Base-by-base conservation (phyloP, 2,113 vertebrate species). In the Cryptomyrus ogoouensis region DNA sequence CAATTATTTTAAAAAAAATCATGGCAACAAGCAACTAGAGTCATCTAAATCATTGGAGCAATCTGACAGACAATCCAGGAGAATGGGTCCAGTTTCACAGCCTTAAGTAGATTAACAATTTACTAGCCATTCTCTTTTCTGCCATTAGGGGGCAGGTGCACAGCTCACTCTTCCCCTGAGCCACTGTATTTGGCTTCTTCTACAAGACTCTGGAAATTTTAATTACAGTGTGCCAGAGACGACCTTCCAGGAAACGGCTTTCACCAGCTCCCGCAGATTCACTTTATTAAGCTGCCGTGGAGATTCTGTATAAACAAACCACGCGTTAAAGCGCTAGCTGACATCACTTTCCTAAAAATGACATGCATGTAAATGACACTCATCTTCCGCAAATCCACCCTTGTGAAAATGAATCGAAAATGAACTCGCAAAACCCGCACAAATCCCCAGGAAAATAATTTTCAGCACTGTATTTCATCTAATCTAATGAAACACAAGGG, bases 91-190 rank as follows among this genome's bases (percentile, higher is more conserved):
- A 86, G 44, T 39, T 87, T 87, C 85, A 35, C 47, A 52, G 84
- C 46, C 49, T 15, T 56, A n/a, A 27, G 31, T 5, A 15, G 50
- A 87, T 87, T 17, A 56, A 56, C 50, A 87, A 50, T 87, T 53
- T 52, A 87, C 47, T 39, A 56, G 3, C 85, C 24, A 35, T 87
- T 87, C 50, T 35, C 31, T 35, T 53, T 53, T 53, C 50, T 53
- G 47, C 50, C 50, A 87, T 53, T 35, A 87, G 85, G 85, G 85
- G 85, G 85, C 85, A 87, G 85, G 17, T 27, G 27, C 27, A 53
- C 85, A 53, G 85, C 85, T 50, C 0, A 0, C n/a, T 53, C 31
- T 53, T 52, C 47, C 50, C 24, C 13, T 3, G 2, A 49, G 12
- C 27, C 46, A 53, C 50, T 39, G 9, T 15, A 5, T 87, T 87